Conservation (phyloP, 2,797 vertebrate species). For the Vireo griseus region DNA sequence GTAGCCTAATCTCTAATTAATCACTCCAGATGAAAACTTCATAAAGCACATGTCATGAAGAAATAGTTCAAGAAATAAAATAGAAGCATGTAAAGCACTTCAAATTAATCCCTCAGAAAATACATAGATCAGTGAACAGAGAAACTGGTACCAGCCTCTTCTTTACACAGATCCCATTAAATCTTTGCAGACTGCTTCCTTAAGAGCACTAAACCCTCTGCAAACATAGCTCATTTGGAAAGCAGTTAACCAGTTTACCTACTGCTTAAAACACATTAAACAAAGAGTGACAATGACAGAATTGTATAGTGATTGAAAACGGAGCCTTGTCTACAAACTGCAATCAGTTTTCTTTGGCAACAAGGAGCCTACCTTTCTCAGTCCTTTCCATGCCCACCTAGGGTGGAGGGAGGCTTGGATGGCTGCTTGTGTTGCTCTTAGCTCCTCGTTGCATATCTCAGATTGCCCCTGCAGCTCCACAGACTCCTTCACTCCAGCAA, state of each 20-base stretch:
- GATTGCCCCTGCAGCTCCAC: background rate
- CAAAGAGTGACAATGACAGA: background rate
- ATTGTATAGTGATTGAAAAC: background rate
- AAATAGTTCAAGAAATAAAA: background rate
- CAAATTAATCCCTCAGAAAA: background rate
- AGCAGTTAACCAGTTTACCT: background rate
- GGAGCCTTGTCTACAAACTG: background rate
- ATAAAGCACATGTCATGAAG: background rate
- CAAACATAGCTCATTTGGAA: background rate
- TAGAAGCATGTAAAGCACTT: background rate
- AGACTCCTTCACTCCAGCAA: background rate
- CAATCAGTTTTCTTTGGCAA: background rate
- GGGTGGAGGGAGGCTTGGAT: accelerated
- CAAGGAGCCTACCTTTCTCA: background rate
- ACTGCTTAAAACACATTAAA: background rate
- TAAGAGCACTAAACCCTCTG: background rate
- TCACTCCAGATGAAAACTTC: background rate
- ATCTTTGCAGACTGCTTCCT: background rate
- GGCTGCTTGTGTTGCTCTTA: background rate
- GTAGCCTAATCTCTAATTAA: background rate
- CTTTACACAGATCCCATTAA: background rate
- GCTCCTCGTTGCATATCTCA: background rate
- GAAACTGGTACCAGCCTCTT: background rate
- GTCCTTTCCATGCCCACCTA: background rate
- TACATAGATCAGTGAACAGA: background rate